phyloP scores from a whole-genome alignment of 2,113 vertebrate genomes.

The Phalacrocorax brasilianus region DNA sequence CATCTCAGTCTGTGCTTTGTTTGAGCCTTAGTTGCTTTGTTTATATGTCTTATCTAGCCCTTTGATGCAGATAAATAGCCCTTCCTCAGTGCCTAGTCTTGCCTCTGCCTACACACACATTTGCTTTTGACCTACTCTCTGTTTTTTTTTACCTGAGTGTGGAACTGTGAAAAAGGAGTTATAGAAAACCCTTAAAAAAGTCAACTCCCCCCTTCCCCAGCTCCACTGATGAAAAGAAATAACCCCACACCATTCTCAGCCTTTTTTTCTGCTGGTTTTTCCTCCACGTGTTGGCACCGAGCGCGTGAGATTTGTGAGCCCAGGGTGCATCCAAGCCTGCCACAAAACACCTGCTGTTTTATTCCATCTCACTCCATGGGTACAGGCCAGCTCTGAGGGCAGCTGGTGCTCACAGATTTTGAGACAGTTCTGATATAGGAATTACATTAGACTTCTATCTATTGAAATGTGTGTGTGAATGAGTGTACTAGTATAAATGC shows the following conservation, averaged over 20 bases:
- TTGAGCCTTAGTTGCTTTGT: neutral
- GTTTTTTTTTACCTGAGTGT: neutral
- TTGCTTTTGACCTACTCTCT: neutral
- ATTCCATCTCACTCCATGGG: slow-evolving; percentile 16
- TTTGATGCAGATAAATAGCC: neutral
- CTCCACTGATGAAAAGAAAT: neutral
- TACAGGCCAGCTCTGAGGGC: slow-evolving; percentile 35
- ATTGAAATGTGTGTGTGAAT: slow-evolving; percentile 48
- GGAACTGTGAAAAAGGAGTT: neutral
- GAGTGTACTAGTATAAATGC: slow-evolving; percentile 1
- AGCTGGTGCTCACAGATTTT: slow-evolving; percentile 52
- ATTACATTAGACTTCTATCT: slow-evolving; percentile 37
- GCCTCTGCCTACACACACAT: neutral
- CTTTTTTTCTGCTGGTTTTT: slow-evolving; percentile 25
- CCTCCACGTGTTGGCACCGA: slow-evolving; percentile 3
- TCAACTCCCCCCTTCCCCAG: neutral
- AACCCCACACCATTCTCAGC: neutral
- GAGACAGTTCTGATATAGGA: slow-evolving; percentile 26
- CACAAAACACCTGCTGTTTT: slow-evolving; percentile 62
- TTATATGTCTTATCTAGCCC: neutral
- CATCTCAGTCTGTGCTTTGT: neutral
- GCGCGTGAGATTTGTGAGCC: slow-evolving; percentile 29
- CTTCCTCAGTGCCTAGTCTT: neutral
- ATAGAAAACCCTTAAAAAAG: neutral
- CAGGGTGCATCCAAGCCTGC: slow-evolving; percentile 34